Evolutionary conservation across 1,140 invertebrate genomes (phyloP).

Genomic region (Drosophila auraria): DNA sequence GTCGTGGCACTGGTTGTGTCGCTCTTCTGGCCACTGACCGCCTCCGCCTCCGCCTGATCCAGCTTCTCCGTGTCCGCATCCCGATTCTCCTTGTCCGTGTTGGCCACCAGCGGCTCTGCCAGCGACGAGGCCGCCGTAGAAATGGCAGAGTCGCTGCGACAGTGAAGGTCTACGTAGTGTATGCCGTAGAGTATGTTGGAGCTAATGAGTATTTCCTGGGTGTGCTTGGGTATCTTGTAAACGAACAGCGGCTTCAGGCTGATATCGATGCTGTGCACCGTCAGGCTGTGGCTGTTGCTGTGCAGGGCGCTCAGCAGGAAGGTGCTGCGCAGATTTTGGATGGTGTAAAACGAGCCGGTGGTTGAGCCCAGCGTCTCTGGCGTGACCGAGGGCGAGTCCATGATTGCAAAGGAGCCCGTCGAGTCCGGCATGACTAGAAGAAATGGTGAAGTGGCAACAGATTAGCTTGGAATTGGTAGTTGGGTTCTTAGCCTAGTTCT

Average conservation of each 20-base stretch:
- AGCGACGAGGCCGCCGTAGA: slow-evolving; percentile 50
- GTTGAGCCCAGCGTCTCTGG: slow-evolving; percentile 76
- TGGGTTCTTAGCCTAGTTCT: background rate
- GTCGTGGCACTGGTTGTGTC: slow-evolving; percentile 74
- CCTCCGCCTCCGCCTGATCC: slow-evolving; percentile 32
- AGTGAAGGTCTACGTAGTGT: slow-evolving; percentile 75
- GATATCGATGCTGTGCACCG: slow-evolving; percentile 88
- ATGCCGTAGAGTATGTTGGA: slow-evolving; percentile 83
- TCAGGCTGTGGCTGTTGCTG: slow-evolving; percentile 77
- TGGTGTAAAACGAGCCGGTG: slow-evolving; percentile 78
- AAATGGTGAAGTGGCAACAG: background rate
- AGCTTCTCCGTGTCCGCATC: slow-evolving; percentile 77
- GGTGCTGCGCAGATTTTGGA: slow-evolving; percentile 79
- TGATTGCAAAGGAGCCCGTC: slow-evolving; percentile 74
- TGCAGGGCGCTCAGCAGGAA: slow-evolving; percentile 83
- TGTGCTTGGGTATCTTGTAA: slow-evolving; percentile 88
- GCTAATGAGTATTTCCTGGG: slow-evolving; percentile 79
- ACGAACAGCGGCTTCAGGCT: slow-evolving; percentile 89
- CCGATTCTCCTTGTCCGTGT: slow-evolving; percentile 76
- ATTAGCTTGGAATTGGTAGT: background rate
- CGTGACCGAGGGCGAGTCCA: slow-evolving; percentile 79
- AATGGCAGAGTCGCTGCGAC: slow-evolving; percentile 40
- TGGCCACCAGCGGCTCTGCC: slow-evolving; percentile 60
- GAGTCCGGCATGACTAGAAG: slow-evolving; percentile 77
- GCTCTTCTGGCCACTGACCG: slow-evolving; percentile 46